These are phyloP conservation scores for Gallinago undulata DNA, from an alignment of 2,113 vertebrate species.

Conservation along the genomic window DNA sequence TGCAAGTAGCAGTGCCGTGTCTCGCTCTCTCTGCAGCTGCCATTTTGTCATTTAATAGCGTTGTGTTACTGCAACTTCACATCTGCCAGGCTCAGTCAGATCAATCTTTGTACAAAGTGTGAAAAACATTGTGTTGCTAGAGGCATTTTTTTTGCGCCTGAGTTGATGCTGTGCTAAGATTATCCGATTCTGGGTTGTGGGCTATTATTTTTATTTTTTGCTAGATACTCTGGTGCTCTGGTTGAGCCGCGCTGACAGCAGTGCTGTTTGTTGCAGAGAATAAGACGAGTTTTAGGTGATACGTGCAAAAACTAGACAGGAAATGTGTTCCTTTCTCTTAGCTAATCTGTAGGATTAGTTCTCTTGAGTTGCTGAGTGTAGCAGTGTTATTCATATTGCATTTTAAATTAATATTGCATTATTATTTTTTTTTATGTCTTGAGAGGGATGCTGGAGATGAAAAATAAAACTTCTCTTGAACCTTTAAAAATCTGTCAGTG, in stretches of 20 bases:
- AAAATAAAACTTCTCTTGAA: slow-evolving; percentile 48
- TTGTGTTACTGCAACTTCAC: neutral
- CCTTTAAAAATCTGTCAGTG: slow-evolving; percentile 49
- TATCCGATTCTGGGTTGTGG: neutral
- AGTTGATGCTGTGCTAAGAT: neutral
- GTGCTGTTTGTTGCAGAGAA: neutral
- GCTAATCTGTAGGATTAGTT: slow-evolving; percentile 9
- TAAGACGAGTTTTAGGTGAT: neutral
- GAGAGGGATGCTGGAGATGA: neutral
- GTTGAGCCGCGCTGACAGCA: neutral
- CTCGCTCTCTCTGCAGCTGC: neutral
- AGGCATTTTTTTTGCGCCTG: neutral
- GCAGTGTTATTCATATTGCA: neutral
- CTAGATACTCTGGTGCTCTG: neutral
- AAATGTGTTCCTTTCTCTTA: neutral
- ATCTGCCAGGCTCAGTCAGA: slow-evolving; percentile 24
- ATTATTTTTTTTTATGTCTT: neutral
- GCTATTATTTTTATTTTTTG: neutral
- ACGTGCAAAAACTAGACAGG: neutral
- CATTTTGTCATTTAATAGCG: neutral
- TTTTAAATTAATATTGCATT: slow-evolving; percentile 23
- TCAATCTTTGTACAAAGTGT: slow-evolving; percentile 28
- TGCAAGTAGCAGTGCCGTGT: neutral
- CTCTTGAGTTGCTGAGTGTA: neutral
- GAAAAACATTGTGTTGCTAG: neutral